A percentile compares a stretch with the other conserved stretches of the same genome.
Evolutionary conservation across 1,140 invertebrate species (phyloP).

Genomic region (Drosophila ananassae): DNA sequence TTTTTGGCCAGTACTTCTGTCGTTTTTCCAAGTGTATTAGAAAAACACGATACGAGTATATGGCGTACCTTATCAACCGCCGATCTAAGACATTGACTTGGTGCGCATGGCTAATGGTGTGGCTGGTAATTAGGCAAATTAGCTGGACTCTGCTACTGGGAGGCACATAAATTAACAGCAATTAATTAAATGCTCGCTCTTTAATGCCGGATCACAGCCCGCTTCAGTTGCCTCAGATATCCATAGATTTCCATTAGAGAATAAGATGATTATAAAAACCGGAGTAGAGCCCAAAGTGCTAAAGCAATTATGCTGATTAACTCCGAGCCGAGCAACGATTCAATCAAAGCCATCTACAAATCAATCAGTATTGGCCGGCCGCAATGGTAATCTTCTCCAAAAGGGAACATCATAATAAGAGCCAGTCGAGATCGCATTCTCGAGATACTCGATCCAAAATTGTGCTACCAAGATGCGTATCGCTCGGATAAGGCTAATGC

Average conservation of each 20-base stretch:
- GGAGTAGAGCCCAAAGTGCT: constrained; percentile 3
- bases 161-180: constrained; percentile 57
- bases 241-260: constrained; percentile 11
- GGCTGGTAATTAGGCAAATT: constrained; percentile 74
- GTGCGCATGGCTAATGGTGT: constrained; percentile 63
- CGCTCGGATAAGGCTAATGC: constrained; percentile 46
- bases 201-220: constrained; percentile 35
- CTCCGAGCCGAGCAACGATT: constrained; percentile 52
- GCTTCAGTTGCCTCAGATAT: constrained; percentile 12
- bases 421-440: constrained; percentile 52
- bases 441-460: constrained; percentile 17
- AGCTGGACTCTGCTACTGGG: constrained; percentile 54
- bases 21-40: constrained; percentile 14
- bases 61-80: constrained; percentile 66
- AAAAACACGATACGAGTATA: constrained; percentile 3
- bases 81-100: constrained; percentile 36
- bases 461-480: constrained; percentile 68
- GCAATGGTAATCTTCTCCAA: constrained; percentile 36
- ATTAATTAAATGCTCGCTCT: constrained; percentile 60
- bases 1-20: too few relatives aligned
- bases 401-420: constrained; percentile 56
- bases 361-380: constrained; percentile 64
- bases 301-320: constrained; percentile 68
- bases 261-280: constrained; percentile 12
- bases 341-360: constrained; percentile 74